Conservation (phyloP, 2,113 vertebrate genomes). For the Calidris pugnax region DNA sequence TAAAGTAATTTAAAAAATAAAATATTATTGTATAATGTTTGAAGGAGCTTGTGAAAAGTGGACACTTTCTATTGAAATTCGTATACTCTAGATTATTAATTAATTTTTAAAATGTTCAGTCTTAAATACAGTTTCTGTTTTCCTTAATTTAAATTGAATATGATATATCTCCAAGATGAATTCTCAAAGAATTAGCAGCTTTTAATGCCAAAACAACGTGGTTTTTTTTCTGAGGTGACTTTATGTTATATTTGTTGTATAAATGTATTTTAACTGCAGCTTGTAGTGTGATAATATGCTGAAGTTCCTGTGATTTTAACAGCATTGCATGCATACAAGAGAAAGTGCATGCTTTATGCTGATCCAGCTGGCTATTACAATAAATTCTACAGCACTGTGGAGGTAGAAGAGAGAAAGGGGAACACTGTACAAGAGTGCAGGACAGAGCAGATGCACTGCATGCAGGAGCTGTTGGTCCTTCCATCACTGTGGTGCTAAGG, state of each 20-base stretch:
- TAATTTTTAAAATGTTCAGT: neutral
- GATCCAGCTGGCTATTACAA: neutral
- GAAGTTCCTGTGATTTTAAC: neutral
- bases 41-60: neutral
- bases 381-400: neutral
- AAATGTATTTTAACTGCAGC: neutral
- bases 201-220: neutral
- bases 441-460: neutral
- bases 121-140: neutral
- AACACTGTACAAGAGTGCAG: accelerated
- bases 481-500: neutral
- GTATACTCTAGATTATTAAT: neutral
- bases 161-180: neutral
- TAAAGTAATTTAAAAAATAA: neutral
- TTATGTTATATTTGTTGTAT: neutral
- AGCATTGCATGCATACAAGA: neutral
- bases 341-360: neutral
- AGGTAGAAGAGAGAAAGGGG: neutral
- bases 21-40: neutral
- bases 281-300: neutral
- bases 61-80: neutral
- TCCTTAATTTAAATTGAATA: neutral
- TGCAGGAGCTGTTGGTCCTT: neutral
- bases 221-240: neutral
- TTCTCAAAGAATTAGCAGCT: neutral